These are phyloP conservation scores for Chrysolina americana DNA, from an alignment of 2,888 invertebrate genomes.

Conservation along the genomic window DNA sequence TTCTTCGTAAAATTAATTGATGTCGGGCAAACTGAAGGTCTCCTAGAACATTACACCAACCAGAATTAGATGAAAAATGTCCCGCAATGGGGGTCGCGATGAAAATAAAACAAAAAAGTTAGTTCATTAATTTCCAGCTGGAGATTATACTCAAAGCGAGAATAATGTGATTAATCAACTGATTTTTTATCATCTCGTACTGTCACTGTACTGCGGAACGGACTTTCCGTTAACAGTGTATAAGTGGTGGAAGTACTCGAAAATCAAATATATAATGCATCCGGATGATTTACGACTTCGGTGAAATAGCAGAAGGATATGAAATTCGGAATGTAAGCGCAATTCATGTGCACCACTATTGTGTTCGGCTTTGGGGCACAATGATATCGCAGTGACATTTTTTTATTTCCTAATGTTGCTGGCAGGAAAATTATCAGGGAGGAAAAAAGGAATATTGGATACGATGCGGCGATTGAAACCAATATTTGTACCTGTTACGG, in stretches of 20 bases:
- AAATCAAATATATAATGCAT: not conserved
- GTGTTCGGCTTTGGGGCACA: no score
- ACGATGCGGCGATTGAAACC: no score
- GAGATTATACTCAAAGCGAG: not conserved
- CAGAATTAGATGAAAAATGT: not conserved
- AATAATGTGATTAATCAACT: constrained; percentile 11
- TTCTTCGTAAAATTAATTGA: not conserved
- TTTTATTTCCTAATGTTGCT: no score
- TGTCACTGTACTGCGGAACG: not conserved
- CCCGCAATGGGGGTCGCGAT: not conserved
- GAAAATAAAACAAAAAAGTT: not conserved
- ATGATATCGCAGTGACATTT: no score
- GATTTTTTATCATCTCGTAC: not conserved
- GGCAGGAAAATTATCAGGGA: no score
- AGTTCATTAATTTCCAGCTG: constrained; percentile 7
- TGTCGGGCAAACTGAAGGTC: not conserved
- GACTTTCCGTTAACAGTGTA: not conserved
- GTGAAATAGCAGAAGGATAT: not conserved
- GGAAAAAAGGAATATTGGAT: no score
- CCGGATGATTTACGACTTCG: not conserved
- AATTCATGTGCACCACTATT: no score
- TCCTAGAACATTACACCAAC: not conserved
- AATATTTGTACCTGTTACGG: no score
- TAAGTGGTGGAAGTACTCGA: no score
- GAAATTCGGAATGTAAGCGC: no score